Evolutionary conservation across 2,888 invertebrate genomes (phyloP).

Genomic region (Philhelius pedissequus): DNA sequence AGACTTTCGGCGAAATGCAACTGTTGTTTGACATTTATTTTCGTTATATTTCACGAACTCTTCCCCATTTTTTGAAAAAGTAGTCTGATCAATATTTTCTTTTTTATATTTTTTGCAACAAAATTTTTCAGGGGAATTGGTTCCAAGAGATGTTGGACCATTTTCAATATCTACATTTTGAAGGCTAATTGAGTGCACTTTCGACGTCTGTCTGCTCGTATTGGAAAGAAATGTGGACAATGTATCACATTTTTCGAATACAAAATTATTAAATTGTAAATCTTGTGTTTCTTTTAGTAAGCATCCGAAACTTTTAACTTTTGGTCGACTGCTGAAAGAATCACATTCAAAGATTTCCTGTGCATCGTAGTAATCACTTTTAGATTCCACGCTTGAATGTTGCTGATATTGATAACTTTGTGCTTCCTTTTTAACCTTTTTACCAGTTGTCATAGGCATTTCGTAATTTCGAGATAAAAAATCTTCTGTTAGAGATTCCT

Average conservation of each 20-base stretch:
- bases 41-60: conserved; percentile 70
- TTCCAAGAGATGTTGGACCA: conserved; percentile 78
- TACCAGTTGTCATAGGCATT: conserved; percentile 79
- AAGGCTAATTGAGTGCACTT: conserved; percentile 84
- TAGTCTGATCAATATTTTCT: neutral
- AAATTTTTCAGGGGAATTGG: conserved; percentile 75
- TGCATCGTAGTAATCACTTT: conserved; percentile 85
- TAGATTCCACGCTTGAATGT: conserved; percentile 85
- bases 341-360: conserved; percentile 78
- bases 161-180: conserved; percentile 86
- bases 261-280: conserved; percentile 77
- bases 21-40: conserved; percentile 76
- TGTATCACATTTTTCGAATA: conserved; percentile 82
- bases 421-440: conserved; percentile 75
- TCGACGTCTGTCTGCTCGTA: conserved; percentile 81
- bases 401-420: conserved; percentile 80
- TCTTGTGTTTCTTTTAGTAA: conserved; percentile 80
- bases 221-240: conserved; percentile 84
- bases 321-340: conserved; percentile 74
- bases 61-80: conserved; percentile 49
- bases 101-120: conserved; percentile 53
- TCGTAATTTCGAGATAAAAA: conserved; percentile 79
- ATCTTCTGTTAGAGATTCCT: conserved; percentile 81
- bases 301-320: conserved; percentile 82
- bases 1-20: conserved; percentile 82